Conservation (phyloP, 30 jellyfish, hydroid and myxozoan genomes). For the Sanderia malayensis region DNA sequence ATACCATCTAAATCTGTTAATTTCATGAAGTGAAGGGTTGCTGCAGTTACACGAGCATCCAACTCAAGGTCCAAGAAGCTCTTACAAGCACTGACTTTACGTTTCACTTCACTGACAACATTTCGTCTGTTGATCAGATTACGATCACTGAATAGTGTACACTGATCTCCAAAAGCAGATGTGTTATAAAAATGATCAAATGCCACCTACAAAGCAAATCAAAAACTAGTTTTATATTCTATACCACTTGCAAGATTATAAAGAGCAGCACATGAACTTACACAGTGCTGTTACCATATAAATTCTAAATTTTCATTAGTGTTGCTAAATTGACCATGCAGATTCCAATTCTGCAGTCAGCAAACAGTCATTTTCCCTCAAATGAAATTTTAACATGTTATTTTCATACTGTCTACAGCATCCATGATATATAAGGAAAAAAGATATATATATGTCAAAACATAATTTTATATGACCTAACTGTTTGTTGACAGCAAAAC, state of each 20-base stretch:
- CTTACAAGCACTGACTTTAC: conserved; percentile 39
- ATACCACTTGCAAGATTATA: background rate
- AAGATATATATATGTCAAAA: no score
- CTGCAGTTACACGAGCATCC: conserved; percentile 50
- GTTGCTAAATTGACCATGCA: background rate
- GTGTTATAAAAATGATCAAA: conserved; percentile 28
- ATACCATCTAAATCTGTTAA: conserved; percentile 8
- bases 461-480: no score
- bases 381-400: no score
- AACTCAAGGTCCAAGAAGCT: conserved; percentile 19
- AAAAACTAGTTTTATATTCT: background rate
- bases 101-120: conserved; percentile 39
- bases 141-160: conserved; percentile 37
- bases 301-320: background rate
- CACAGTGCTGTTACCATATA: no score
- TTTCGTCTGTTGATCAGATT: conserved; percentile 30
- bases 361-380: background rate
- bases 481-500: no score
- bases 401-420: no score
- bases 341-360: background rate
- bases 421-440: no score
- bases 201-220: conserved; percentile 13
- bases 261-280: no score
- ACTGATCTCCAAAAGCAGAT: conserved; percentile 23
- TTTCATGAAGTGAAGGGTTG: conserved; percentile 19